Conservation (phyloP, 2,888 invertebrate species). For the Meiosimyza platycephala region DNA sequence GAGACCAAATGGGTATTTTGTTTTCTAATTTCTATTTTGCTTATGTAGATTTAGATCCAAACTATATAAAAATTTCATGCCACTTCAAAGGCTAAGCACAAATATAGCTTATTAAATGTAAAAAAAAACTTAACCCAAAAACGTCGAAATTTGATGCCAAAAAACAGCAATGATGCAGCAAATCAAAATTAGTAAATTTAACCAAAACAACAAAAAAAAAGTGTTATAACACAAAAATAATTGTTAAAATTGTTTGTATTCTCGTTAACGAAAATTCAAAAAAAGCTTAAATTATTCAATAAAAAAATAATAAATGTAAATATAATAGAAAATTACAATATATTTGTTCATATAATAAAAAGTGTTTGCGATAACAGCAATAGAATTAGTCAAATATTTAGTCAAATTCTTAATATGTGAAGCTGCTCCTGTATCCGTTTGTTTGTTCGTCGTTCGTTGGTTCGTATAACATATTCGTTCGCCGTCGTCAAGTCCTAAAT, state of each 20-base stretch:
- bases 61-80: not conserved
- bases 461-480: no score
- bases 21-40: no score
- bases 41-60: no score
- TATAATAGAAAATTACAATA: not conserved
- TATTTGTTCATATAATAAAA: no score
- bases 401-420: no score
- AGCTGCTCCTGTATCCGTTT: no score
- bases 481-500: not conserved
- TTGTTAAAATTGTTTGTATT: not conserved
- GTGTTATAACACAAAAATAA: not conserved
- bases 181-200: slow-evolving; percentile 11
- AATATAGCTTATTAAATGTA: slow-evolving; percentile 27
- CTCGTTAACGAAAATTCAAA: not conserved
- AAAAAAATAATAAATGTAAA: slow-evolving; percentile 1
- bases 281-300: not conserved
- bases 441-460: slow-evolving; percentile 2
- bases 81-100: slow-evolving; percentile 37
- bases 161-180: slow-evolving; percentile 40
- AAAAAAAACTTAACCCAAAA: slow-evolving; percentile 19
- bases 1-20: no score
- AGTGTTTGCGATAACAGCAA: no score
- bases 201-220: not conserved
- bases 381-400: no score
- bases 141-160: slow-evolving; percentile 18